These are phyloP conservation scores for Amphipyra tragopoginis DNA, from an alignment of 2,888 invertebrate species.

Conservation along the genomic window DNA sequence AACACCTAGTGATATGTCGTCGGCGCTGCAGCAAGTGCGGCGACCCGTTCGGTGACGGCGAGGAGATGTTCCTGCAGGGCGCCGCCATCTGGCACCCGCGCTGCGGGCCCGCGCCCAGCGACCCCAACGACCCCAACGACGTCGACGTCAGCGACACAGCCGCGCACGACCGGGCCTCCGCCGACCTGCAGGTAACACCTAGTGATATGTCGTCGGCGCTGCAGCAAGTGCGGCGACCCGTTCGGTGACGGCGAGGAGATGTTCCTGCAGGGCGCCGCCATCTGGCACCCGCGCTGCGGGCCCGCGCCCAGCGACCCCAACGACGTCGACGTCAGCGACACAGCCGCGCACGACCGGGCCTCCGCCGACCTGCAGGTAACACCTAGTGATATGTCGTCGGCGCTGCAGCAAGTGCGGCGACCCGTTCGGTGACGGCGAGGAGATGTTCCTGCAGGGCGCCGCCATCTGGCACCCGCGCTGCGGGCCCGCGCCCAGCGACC, in stretches of 20 bases:
- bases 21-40: constrained; percentile 98
- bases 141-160: constrained; percentile 90
- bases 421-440: constrained; percentile 99
- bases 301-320: constrained; percentile 94
- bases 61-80: constrained; percentile 98
- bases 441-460: constrained; percentile 97
- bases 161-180: constrained; percentile 92
- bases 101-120: constrained; percentile 96
- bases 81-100: constrained; percentile 99
- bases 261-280: constrained; percentile 97
- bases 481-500: constrained; percentile 96
- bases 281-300: constrained; percentile 98
- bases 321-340: constrained; percentile 90
- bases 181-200: constrained; percentile 95
- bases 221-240: constrained; percentile 98
- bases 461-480: constrained; percentile 99
- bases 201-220: too few species aligned
- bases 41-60: constrained; percentile 99
- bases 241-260: constrained; percentile 99
- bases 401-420: constrained; percentile 99
- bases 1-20: too few species aligned
- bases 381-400: too few species aligned
- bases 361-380: constrained; percentile 95
- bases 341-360: constrained; percentile 90
- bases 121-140: constrained; percentile 80